Base-by-base conservation (phyloP, 2,888 invertebrate genomes). In the Diplazon laetatorius region DNA sequence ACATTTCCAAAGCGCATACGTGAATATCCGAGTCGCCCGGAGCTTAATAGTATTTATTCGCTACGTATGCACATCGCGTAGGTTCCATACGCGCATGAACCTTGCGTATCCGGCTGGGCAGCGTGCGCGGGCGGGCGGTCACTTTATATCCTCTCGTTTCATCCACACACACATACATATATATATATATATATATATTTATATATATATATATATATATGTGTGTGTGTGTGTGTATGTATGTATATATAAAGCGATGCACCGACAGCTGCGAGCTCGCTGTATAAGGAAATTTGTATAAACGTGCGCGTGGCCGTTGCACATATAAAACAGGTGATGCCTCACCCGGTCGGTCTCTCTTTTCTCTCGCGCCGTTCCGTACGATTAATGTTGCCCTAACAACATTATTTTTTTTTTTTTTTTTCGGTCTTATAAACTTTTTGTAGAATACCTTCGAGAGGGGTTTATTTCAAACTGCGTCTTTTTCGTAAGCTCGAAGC, bases 251-350 rank as follows among this genome's bases (percentile, higher is more conserved):
- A 65, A 42, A 48, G 52, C 52, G 52, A 42, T 25, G 55, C 74
- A 74, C 60, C 65, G 74, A 66, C 78, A 70, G 78, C 74, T 78
- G 74, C 70, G 52, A 44, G 69, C 63, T 37, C 37, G 35, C 74
- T 78, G 48, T 74, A 74, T 65, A 78, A 74, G 70, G 70, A 71
- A 74, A 78, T 78, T 78, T 78, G 74, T 77, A 77, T 37, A 63
- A 77, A 73, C 72, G 55, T 69, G 65, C 22, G 70, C 60, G 70
- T 78, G 44, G 46, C 52, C 73, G 74, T 66, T 60, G 70, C 50
- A 66, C 78, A 78, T 70, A 74, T 65, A 57, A 74, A 78, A 60
- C 65, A 70, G 74, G 65, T 63, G 63, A 65, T 63, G 46, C 63
- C 57, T 44, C 55, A 16, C 14, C 52, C n/a, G n/a, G 30, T 9